A percentile compares a stretch with the other conserved stretches of the same genome.
These are phyloP conservation scores for Xerus inauris DNA, from an alignment of 2,113 vertebrate species.

Conservation along the genomic window DNA sequence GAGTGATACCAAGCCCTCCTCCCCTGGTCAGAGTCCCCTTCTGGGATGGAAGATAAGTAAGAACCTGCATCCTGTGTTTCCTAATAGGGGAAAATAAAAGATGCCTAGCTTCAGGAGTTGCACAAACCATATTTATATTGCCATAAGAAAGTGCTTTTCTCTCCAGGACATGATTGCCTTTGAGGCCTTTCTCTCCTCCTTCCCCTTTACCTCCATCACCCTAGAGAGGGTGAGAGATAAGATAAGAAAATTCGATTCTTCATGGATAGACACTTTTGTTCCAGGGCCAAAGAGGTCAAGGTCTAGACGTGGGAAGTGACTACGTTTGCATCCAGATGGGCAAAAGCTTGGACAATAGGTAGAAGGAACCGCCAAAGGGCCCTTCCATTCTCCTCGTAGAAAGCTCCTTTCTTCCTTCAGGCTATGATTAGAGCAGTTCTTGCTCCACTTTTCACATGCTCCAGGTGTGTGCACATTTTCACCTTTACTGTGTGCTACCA, in stretches of 20 bases:
- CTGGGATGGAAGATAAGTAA: constrained; percentile 44
- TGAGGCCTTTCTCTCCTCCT: neutral
- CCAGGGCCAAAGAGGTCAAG: neutral
- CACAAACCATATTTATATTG: neutral
- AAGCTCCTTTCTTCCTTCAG: neutral
- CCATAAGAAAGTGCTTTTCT: neutral
- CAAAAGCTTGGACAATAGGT: neutral
- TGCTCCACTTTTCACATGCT: neutral
- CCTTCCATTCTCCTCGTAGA: neutral
- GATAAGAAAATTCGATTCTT: neutral
- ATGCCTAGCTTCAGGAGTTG: neutral
- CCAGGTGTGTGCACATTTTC: neutral
- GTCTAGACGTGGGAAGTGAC: neutral
- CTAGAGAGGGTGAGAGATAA: neutral
- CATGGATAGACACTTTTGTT: neutral
- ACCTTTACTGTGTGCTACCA: neutral
- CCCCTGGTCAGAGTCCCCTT: neutral
- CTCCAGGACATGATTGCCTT: neutral
- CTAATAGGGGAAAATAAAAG: neutral
- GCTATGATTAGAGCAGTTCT: neutral
- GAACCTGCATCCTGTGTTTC: neutral
- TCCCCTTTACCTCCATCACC: neutral
- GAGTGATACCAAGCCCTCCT: constrained; percentile 17
- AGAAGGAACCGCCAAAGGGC: neutral
- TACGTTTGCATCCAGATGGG: neutral